These are phyloP conservation scores for Thunnus albacares DNA, from an alignment of 2,797 vertebrate genomes.

Conservation along the genomic window DNA sequence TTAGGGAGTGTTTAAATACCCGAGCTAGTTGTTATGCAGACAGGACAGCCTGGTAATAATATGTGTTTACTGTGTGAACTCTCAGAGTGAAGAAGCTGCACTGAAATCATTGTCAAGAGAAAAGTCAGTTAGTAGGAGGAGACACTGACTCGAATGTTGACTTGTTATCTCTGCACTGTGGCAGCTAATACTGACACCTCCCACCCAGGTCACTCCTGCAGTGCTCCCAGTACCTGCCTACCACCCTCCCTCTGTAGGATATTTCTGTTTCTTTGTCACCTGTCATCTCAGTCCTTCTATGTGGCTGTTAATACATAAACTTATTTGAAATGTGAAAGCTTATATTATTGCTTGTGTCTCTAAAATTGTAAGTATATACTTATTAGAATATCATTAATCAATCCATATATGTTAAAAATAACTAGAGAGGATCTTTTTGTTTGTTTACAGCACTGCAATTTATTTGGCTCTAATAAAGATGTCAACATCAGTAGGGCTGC, in stretches of 20 bases:
- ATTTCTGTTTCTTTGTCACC: neutral
- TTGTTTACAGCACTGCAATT: neutral
- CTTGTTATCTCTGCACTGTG: conserved; percentile 31
- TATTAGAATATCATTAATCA: neutral
- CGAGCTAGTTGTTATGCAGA: neutral
- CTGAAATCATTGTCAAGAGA: neutral
- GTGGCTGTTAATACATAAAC: neutral
- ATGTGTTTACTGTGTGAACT: neutral
- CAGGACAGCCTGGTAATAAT: neutral
- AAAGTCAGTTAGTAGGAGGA: conserved; percentile 11
- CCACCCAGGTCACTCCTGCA: neutral
- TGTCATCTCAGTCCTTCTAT: neutral
- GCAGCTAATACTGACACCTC: conserved; percentile 20
- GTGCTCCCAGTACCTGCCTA: neutral
- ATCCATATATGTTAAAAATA: neutral
- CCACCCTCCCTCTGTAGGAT: neutral
- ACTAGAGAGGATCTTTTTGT: neutral
- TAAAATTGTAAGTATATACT: neutral
- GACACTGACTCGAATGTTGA: neutral
- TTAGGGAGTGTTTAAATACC: neutral
- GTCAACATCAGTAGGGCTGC: too few species aligned
- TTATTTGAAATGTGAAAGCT: neutral
- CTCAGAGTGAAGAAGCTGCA: neutral
- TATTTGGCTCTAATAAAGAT: neutral
- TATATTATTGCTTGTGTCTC: neutral